Conservation (phyloP, 2,797 vertebrate genomes). For the Ctenopoma multispine region DNA sequence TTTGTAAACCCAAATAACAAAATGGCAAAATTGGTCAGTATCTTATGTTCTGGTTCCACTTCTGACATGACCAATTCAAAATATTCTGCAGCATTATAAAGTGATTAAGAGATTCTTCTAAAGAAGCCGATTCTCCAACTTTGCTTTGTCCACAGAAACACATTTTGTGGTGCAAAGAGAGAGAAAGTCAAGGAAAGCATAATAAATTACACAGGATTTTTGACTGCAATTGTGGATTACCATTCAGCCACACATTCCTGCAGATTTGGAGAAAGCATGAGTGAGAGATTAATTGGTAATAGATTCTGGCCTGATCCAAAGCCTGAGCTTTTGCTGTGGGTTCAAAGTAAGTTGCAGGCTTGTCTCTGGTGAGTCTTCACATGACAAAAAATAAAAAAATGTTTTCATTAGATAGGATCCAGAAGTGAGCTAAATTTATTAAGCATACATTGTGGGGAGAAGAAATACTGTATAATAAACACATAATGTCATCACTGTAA, state of each 20-base stretch:
- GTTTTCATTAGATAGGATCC: conserved; percentile 40
- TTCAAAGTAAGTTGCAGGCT: conserved; percentile 41
- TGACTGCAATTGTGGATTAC: conserved; percentile 54
- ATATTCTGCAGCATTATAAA: neutral
- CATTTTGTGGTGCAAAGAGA: conserved; percentile 25
- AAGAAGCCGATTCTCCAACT: conserved; percentile 22
- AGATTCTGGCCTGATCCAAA: conserved; percentile 34
- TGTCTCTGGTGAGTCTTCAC: conserved; percentile 30
- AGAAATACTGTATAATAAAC: conserved; percentile 22
- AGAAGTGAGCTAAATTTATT: conserved; percentile 8
- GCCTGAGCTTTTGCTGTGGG: conserved; percentile 34
- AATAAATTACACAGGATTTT: conserved; percentile 40
- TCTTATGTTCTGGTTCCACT: neutral
- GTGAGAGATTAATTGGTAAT: conserved; percentile 47
- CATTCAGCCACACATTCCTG: conserved; percentile 51
- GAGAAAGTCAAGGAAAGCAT: conserved; percentile 27
- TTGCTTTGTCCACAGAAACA: conserved; percentile 31
- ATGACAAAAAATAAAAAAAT: conserved; percentile 22
- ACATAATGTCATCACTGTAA: conserved; percentile 6
- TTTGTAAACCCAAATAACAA: neutral
- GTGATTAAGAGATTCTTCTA: neutral
- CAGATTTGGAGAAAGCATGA: conserved; percentile 43
- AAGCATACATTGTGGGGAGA: conserved; percentile 14
- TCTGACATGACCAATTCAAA: neutral
- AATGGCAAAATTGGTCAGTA: neutral